Evolutionary conservation across 1,140 invertebrate species (phyloP).

Genomic region (Ostrea edulis): DNA sequence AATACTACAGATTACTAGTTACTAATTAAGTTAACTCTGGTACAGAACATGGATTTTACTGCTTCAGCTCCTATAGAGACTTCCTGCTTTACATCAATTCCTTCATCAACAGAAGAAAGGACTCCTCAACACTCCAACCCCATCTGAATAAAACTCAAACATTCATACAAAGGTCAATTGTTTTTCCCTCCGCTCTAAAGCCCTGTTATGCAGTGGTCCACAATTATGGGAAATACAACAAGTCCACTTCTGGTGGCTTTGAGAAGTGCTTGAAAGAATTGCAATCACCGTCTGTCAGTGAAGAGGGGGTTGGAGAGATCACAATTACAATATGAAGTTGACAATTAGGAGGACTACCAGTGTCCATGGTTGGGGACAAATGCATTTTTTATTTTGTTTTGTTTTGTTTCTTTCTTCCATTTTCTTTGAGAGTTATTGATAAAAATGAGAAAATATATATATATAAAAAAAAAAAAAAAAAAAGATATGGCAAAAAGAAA

Average conservation of each 20-base stretch:
- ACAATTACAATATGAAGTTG: constrained; percentile 33
- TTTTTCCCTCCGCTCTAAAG: constrained; percentile 5
- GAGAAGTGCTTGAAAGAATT: constrained; percentile 4
- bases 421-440: too few relatives aligned
- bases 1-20: not conserved
- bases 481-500: too few relatives aligned
- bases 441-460: too few relatives aligned
- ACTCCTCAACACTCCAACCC: not conserved
- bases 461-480: too few relatives aligned
- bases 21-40: constrained; percentile 28
- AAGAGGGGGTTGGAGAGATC: not conserved
- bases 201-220: not conserved
- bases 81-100: constrained; percentile 14
- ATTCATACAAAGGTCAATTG: constrained; percentile 28
- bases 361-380: not conserved
- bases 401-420: too few relatives aligned
- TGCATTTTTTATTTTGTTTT: too few relatives aligned
- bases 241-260: constrained; percentile 5
- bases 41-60: not conserved
- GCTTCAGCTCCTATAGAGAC: constrained; percentile 3
- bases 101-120: constrained; percentile 9
- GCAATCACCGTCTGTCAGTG: constrained; percentile 6
- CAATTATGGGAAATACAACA: constrained; percentile 14
- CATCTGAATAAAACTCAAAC: constrained; percentile 10
- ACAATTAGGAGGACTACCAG: constrained; percentile 5